phyloP scores from a whole-genome alignment of 2,888 invertebrate genomes.

The Lithodes maja region DNA sequence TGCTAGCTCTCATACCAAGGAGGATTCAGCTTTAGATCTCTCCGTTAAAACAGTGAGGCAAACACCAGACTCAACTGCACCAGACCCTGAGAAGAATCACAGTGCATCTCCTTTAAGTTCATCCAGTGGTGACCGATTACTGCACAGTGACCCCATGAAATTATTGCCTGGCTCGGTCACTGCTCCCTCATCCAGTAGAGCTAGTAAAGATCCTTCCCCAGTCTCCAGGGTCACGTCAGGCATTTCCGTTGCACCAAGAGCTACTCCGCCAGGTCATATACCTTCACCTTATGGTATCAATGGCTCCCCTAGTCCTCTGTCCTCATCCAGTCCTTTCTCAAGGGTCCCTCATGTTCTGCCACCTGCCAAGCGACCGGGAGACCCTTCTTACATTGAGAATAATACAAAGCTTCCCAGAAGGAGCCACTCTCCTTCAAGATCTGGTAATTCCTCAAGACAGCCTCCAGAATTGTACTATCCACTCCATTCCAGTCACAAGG shows the following conservation, averaged over 20 bases:
- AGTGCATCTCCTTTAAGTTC: conserved; percentile 23
- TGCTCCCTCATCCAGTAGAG: conserved; percentile 11
- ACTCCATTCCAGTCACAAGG: conserved; percentile 36
- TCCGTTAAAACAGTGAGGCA: conserved; percentile 93
- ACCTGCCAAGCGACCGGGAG: conserved; percentile 44
- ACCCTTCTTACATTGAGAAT: conserved; percentile 46
- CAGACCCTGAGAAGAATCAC: conserved; percentile 50
- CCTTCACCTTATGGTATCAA: conserved; percentile 43
- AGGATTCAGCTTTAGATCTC: conserved; percentile 88
- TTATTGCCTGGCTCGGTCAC: conserved; percentile 44
- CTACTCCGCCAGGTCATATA: conserved; percentile 44
- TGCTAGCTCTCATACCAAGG: conserved; percentile 75
- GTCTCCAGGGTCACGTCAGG: conserved; percentile 40
- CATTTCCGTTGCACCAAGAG: conserved; percentile 39
- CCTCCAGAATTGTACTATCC: conserved; percentile 6
- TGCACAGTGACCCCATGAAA: conserved; percentile 26
- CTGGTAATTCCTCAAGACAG: conserved; percentile 12
- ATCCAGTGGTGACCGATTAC: conserved; percentile 29
- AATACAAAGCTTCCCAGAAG: conserved; percentile 33
- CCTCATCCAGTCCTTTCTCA: background rate
- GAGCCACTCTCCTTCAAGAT: conserved; percentile 37
- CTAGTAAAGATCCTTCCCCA: conserved; percentile 39
- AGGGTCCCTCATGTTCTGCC: conserved; percentile 33
- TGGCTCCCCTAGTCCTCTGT: conserved; percentile 48
- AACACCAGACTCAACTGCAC: conserved; percentile 89